phyloP scores from a whole-genome alignment of 2,113 vertebrate species.

The Parus major region DNA sequence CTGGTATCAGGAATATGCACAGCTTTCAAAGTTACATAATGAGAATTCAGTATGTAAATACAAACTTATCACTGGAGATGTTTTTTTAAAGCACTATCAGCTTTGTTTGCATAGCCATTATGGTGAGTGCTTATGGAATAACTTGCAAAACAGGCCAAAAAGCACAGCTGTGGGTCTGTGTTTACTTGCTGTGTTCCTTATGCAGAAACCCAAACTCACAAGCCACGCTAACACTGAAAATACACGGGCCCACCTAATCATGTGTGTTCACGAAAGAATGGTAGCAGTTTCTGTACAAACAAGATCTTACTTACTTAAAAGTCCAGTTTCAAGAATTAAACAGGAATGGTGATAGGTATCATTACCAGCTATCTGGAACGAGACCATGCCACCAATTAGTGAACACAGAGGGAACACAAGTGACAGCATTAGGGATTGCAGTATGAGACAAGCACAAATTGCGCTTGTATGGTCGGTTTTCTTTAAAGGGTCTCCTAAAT shows the following conservation, averaged over 20 bases:
- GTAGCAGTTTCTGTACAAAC: neutral
- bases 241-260: neutral
- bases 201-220: neutral
- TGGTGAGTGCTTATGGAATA: neutral
- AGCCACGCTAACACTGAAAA: neutral
- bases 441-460: neutral
- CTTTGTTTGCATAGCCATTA: conserved; percentile 16
- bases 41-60: neutral
- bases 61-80: neutral
- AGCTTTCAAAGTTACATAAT: neutral
- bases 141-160: neutral
- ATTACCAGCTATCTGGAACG: neutral
- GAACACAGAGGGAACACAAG: neutral
- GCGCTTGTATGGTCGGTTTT: neutral
- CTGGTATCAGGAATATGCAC: neutral
- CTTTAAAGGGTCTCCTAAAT: neutral
- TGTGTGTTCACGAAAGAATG: accelerated
- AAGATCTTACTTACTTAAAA: neutral
- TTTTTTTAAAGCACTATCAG: neutral
- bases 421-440: neutral
- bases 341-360: neutral
- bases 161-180: neutral
- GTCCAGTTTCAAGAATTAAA: neutral
- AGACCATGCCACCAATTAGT: neutral
- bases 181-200: neutral